Base-by-base conservation (phyloP, 2,797 vertebrate genomes). In the Acanthurus tractus region DNA sequence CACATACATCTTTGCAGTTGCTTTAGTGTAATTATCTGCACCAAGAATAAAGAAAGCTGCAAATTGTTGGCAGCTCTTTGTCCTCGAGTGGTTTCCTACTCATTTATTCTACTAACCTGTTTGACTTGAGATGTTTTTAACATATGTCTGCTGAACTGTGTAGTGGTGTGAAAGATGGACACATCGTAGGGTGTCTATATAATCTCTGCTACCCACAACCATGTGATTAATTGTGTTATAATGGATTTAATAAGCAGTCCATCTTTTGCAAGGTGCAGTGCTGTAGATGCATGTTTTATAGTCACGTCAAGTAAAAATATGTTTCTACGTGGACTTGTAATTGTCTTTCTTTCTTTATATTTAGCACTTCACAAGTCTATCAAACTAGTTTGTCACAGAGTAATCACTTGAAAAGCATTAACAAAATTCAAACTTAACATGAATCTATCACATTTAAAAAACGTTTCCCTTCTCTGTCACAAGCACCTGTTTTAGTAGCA, bases 401-500 rank as follows among this genome's bases (percentile, higher is more conserved):
- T 42, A 63, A 40, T 20, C 2, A 12, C 3, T 34, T 44, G 18
- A 0, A 53, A 44, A 29, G 38, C 12, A 56, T 45, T 1, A 15
- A 29, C 15, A 59, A 44, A 58, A 34, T 61, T 6, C 3, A 18
- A 57, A 78, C 42, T 2, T 46, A 57, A 53, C 12, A 48, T 70
- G 0, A 46, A 46, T 48, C 10, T 34, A 50, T 1, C 11, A 57
- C 54, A 12, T 56, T 55, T 45, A 5, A 25, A 44, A 42, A 22
- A 4, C 9, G 48, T 63, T 73, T 63, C 4, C 1, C 3, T 23
- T 66, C 42, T 22, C 20, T 20, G 3, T 14, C 49, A 48, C 18
- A 70, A 57, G 55, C 74, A 78, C 83, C 71, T 80, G 75, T 68
- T 76, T 75, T 17, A 72, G 8, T 29, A 63, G 1, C 29, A 61